phyloP scores from a whole-genome alignment of 2,888 invertebrate genomes.

The Cephus spinipes region DNA sequence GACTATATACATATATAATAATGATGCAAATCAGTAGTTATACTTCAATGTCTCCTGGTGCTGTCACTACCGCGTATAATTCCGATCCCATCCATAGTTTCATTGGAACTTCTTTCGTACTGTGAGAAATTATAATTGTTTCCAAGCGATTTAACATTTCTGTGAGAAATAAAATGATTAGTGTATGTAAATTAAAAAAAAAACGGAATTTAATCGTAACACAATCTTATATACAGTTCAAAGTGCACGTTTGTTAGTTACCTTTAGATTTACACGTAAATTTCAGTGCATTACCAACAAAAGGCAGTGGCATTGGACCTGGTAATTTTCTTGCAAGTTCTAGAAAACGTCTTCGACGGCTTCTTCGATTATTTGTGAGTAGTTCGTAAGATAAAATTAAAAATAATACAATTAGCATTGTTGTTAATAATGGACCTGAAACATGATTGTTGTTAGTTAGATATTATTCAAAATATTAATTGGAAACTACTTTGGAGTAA shows the following conservation, averaged over 20 bases:
- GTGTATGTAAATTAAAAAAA: not conserved
- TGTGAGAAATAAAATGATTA: not conserved
- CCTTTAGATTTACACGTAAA: constrained; percentile 39
- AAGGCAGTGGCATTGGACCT: constrained; percentile 38
- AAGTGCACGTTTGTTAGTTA: constrained; percentile 9
- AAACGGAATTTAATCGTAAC: not conserved
- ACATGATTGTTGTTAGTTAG: not conserved
- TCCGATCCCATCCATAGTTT: constrained; percentile 38
- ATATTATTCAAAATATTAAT: not conserved
- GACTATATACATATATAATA: not conserved
- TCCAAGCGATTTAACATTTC: not conserved
- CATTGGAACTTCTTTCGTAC: not conserved
- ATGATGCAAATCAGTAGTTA: not conserved
- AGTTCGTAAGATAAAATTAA: not conserved
- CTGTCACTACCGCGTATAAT: constrained; percentile 32
- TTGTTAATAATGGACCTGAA: not conserved
- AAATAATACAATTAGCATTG: not conserved
- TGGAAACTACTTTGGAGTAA: not conserved
- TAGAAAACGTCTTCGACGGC: not conserved
- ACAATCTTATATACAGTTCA: not conserved
- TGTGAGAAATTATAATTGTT: not conserved
- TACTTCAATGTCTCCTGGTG: constrained; percentile 39
- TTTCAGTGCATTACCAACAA: constrained; percentile 40
- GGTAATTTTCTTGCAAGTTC: constrained; percentile 32
- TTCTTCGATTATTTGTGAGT: not conserved